Evolutionary conservation across 2,797 vertebrate species (phyloP), one percentile per base, ranked within the genome.

Genomic region (Galagoides demidoff): DNA sequence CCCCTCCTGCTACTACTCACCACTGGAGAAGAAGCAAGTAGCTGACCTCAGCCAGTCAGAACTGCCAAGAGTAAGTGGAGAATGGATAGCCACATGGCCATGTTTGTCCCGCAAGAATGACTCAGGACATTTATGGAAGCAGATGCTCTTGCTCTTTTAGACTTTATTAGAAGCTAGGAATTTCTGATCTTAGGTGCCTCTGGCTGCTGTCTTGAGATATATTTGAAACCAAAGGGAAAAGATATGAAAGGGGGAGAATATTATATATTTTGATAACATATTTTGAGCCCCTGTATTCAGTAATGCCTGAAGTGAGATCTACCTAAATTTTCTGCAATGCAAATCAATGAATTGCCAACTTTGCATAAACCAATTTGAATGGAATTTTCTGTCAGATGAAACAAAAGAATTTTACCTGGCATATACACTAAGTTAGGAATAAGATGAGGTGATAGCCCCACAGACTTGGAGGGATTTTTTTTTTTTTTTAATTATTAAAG

Each of bases 271-370:
- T 49, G 22, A 4, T 22, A 55, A 70, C 22, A 25, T 78, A 89
- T 85, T 63, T 61, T 85, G 64, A 77, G 29, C 16, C 14, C 6
- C 49, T 74, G 12, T 88, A 83, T 94, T 94, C 43, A 63, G 37
- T 27, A 90, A 92, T 68, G 37, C 43, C 64, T 39, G 2, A 34
- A 64, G 43, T 89, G 73, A 89, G 37, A 81, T 57, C 45, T 68
- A 90, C 73, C 16, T 85, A 64, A 71, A 71, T 66, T 86, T 95
- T 87, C 85, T 59, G 43, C 52, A 81, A 14, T 59, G 71, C 22
- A 87, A 43, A 78, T 73, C 45, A 78, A 49, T 73, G 31, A 77
- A 78, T 71, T 90, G 55, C 23, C 27, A 68, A 64, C 87, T 78
- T 82, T 22, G 13, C 57, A 59, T 66, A 78, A 63, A 23, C 59